These are phyloP conservation scores for Zaprionus ghesquierei DNA, from an alignment of 1,140 invertebrate species.

Conservation along the genomic window DNA sequence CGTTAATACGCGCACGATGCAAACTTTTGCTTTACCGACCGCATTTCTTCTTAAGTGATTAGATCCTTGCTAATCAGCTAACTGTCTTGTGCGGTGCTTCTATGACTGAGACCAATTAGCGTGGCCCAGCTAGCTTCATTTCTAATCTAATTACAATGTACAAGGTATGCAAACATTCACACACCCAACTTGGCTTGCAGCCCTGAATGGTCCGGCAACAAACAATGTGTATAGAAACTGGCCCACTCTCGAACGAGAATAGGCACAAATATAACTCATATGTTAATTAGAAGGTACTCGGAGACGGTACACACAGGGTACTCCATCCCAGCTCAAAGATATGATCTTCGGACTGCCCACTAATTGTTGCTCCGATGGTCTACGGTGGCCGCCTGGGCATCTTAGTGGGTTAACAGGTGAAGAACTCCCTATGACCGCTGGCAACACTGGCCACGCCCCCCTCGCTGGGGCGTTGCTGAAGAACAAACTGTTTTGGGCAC, in stretches of 20 bases:
- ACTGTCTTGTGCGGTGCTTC: neutral
- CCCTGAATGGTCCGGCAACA: conserved; percentile 5
- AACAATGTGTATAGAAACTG: conserved; percentile 12
- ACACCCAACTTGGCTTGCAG: conserved; percentile 23
- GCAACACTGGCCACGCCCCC: conserved; percentile 43
- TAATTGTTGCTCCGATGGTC: conserved; percentile 69
- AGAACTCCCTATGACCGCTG: conserved; percentile 66
- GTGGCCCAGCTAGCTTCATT: conserved; percentile 12
- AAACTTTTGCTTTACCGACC: neutral
- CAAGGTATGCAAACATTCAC: conserved; percentile 35
- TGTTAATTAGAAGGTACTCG: conserved; percentile 64
- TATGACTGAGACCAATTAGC: conserved; percentile 25
- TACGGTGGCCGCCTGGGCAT: conserved; percentile 31
- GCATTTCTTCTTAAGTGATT: neutral
- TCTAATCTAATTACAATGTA: conserved; percentile 34
- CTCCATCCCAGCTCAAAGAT: conserved; percentile 32
- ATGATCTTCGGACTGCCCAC: conserved; percentile 40
- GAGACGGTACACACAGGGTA: conserved; percentile 6
- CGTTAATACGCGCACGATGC: neutral
- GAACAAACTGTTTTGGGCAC: conserved; percentile 38
- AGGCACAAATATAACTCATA: conserved; percentile 33
- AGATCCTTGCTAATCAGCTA: conserved; percentile 22
- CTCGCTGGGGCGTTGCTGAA: conserved; percentile 5
- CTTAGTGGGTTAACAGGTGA: conserved; percentile 75
- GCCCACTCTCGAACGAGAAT: conserved; percentile 9